Percentiles rank a stretch among this genome's conserved stretches.
Evolutionary conservation across 2,113 vertebrate species (phyloP).

Genomic region (Pseudonaja textilis): DNA sequence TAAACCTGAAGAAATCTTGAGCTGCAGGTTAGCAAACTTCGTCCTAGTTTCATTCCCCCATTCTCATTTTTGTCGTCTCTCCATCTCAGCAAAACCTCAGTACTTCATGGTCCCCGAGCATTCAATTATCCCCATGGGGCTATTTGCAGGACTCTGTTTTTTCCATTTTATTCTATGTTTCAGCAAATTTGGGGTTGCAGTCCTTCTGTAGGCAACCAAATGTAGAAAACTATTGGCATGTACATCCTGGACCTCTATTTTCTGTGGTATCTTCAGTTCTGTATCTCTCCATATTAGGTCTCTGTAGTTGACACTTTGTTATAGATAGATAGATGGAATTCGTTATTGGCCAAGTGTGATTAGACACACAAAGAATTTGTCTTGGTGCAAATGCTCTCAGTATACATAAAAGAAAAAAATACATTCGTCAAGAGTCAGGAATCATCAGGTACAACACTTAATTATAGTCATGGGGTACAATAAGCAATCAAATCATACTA

Average conservation of each 20-base stretch:
- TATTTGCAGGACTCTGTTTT: background rate
- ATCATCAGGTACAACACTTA: too few relatives aligned
- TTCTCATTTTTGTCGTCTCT: background rate
- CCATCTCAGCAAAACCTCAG: background rate
- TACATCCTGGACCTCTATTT: background rate
- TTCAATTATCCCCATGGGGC: background rate
- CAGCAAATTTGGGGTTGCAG: background rate
- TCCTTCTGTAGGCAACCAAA: background rate
- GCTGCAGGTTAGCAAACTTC: slow-evolving; percentile 59
- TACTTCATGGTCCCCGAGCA: background rate
- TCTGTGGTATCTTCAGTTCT: background rate
- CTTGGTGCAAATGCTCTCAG: too few relatives aligned
- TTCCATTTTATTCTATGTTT: background rate
- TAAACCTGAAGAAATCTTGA: slow-evolving; percentile 62
- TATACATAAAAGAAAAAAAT: too few relatives aligned
- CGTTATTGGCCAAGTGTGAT: too few relatives aligned
- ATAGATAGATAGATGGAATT: too few relatives aligned
- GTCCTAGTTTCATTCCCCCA: background rate
- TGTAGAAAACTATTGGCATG: background rate
- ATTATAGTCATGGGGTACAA: too few relatives aligned
- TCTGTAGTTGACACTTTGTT: background rate
- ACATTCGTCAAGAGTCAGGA: too few relatives aligned
- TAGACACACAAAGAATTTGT: too few relatives aligned
- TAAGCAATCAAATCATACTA: too few relatives aligned
- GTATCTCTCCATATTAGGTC: background rate